phyloP scores from a whole-genome alignment of 2,888 invertebrate species.

The Machimus atricapillus region DNA sequence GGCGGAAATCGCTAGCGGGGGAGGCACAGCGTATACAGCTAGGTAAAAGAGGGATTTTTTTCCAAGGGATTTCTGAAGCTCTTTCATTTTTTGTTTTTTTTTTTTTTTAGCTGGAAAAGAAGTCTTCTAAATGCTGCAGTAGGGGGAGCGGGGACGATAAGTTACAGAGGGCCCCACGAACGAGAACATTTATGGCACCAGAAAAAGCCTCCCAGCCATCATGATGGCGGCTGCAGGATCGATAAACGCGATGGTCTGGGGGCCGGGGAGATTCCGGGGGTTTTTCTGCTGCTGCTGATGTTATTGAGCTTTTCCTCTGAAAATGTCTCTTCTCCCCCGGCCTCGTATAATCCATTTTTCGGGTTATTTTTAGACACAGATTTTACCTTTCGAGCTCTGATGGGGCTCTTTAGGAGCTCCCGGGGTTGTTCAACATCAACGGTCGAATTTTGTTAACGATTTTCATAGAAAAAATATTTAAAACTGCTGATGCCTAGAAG shows the following conservation, averaged over 20 bases:
- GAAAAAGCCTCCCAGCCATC: slow-evolving; percentile 17
- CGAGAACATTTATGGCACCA: slow-evolving; percentile 29
- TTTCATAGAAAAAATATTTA: not conserved
- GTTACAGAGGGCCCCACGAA: slow-evolving; percentile 24
- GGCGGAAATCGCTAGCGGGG: not conserved
- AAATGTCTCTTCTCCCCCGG: not conserved
- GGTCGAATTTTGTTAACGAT: not conserved
- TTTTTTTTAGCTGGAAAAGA: slow-evolving; percentile 23
- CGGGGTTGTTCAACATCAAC: not conserved
- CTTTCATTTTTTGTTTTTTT: not conserved
- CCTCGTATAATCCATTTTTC: not conserved
- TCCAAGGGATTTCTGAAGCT: slow-evolving; percentile 32
- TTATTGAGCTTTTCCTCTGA: slow-evolving; percentile 17
- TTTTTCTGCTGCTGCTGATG: slow-evolving; percentile 11
- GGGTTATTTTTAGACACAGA: slow-evolving; percentile 20
- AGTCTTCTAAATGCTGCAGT: slow-evolving; percentile 40
- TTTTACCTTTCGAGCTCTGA: not conserved
- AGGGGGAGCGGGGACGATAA: not conserved
- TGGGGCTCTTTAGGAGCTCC: not conserved
- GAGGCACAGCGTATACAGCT: not conserved
- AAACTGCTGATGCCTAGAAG: not conserved
- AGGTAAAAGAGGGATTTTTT: slow-evolving; percentile 27
- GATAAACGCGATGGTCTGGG: slow-evolving; percentile 10
- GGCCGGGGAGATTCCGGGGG: not conserved
- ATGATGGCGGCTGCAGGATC: slow-evolving; percentile 25